phyloP scores from a whole-genome alignment of 2,113 vertebrate genomes.

The Macrotis lagotis region DNA sequence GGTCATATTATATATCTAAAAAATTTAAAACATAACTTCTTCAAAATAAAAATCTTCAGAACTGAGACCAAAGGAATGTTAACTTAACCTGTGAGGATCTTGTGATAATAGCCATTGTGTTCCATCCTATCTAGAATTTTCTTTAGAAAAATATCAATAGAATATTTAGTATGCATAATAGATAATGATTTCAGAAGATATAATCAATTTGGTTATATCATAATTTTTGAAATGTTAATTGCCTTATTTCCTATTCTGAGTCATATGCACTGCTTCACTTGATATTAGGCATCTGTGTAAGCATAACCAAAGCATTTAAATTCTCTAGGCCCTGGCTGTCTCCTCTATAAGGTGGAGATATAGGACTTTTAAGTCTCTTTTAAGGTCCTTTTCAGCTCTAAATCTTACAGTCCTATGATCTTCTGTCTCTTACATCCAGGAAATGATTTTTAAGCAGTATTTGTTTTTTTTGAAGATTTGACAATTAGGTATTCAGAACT shows the following conservation, averaged over 20 bases:
- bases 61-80: not conserved
- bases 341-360: not conserved
- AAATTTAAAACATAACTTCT: not conserved
- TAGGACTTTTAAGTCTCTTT: not conserved
- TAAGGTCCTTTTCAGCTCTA: not conserved
- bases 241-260: slow-evolving; percentile 33
- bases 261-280: slow-evolving; percentile 16
- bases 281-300: not conserved
- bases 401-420: not conserved
- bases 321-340: not conserved
- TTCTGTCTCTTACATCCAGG: slow-evolving; percentile 6
- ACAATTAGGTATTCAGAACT: not conserved
- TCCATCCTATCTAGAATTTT: not conserved
- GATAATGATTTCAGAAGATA: not conserved
- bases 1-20: not conserved
- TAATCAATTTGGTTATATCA: not conserved
- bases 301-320: not conserved
- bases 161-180: not conserved
- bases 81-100: not conserved
- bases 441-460: slow-evolving; percentile 12
- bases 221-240: slow-evolving; percentile 44
- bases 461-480: slow-evolving; percentile 28
- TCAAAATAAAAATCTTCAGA: not conserved
- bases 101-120: not conserved
- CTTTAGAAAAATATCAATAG: not conserved